Evolutionary conservation across 1,140 invertebrate genomes (phyloP), one percentile per base, ranked within the genome.

Genomic region (Drosophila orena): DNA sequence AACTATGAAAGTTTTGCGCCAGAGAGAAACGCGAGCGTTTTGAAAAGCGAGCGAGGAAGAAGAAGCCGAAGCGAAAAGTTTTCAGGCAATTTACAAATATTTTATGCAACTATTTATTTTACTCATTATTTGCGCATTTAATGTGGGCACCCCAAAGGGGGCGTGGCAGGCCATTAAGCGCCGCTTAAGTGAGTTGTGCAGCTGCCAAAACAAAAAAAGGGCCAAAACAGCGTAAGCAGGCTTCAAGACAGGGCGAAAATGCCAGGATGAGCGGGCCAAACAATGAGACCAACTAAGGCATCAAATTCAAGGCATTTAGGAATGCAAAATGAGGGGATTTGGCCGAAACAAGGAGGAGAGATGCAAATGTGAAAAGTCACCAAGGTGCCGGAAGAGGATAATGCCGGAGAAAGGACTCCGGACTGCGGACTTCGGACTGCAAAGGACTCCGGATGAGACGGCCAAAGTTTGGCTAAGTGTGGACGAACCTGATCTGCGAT

Each of bases 71-170:
- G 60, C 72, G 43, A 77, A 77, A 77, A 77, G 34, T 77, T 77
- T 77, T 40, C 73, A 77, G 73, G 64, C 75, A 77, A 75, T 77
- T 77, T 77, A 77, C 73, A 77, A 77, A 77, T 77, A 77, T 77
- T 77, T 77, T 77, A 77, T 77, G 72, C 75, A 77, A 77, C 75
- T 77, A 77, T 77, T 77, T 77, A 77, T 77, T 77, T 77, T 77
- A 77, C 75, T 77, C 75, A 77, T 77, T 77, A 77, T 77, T 77
- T 77, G 75, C 73, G 64, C 75, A 77, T 77, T 77, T 77, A 77
- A 62, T 53, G 73, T 70, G 64, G 56, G 64, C 55, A 52, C n/a
- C 22, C 10, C 8, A 14, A 3, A 3, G 50, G 34, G 20, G 46
- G 61, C 17, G 50, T 64, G 72, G 40, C 71, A 75, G 20, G 27